Conservation (phyloP, 2,888 invertebrate genomes). For the Papilio elwesi region DNA sequence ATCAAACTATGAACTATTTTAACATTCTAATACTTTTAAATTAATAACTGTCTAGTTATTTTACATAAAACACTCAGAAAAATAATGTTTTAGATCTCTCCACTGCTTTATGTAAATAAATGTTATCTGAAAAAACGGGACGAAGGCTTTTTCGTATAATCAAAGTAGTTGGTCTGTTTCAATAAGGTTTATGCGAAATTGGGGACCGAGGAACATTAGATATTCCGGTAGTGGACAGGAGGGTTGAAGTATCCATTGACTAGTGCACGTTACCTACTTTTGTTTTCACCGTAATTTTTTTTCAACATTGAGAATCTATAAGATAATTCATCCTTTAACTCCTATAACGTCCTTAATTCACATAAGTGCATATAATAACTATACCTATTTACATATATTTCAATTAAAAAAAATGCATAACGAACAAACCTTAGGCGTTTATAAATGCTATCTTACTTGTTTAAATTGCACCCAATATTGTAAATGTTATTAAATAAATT, state of each 20-base stretch:
- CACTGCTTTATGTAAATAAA: constrained; percentile 18
- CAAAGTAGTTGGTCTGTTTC: constrained; percentile 29
- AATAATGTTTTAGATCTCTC: neutral
- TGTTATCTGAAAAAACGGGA: constrained; percentile 15
- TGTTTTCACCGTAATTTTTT: neutral
- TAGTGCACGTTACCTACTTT: neutral
- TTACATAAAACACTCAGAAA: neutral
- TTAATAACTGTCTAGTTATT: neutral
- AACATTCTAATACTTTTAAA: too few species aligned
- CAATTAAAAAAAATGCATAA: too few species aligned
- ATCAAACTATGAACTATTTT: too few species aligned
- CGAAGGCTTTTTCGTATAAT: constrained; percentile 35
- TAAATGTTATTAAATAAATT: too few species aligned
- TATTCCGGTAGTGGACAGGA: constrained; percentile 14
- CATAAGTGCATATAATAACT: too few species aligned
- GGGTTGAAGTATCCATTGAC: constrained; percentile 13
- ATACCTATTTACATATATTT: too few species aligned
- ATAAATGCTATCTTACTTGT: too few species aligned
- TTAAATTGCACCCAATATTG: too few species aligned
- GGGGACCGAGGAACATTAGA: constrained; percentile 12
- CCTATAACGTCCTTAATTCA: too few species aligned
- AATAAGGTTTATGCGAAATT: constrained; percentile 28
- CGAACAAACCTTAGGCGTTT: too few species aligned
- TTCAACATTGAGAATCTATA: neutral
- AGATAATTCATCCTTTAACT: neutral